Percentiles rank a stretch among this genome's conserved stretches.
Evolutionary conservation across 2,113 vertebrate species (phyloP).

Genomic region (Lepus europaeus): DNA sequence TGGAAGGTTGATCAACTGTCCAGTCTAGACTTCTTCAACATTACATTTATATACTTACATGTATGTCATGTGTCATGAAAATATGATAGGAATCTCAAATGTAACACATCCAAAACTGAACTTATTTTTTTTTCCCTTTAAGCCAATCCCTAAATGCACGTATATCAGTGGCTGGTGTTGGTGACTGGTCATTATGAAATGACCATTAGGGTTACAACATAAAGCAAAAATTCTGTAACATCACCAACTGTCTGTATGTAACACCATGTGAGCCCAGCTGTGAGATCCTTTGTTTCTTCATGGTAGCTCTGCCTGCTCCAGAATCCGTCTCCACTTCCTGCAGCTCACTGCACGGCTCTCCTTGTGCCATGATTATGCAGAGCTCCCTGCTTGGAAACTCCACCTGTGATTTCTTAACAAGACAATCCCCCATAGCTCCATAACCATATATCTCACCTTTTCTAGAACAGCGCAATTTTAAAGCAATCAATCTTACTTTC

Average conservation of each 20-base stretch:
- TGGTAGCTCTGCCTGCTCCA: neutral
- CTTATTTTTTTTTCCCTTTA: no score
- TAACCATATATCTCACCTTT: neutral
- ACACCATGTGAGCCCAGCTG: fast-evolving
- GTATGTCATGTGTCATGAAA: no score
- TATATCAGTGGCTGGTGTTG: no score
- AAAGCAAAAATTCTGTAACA: neutral
- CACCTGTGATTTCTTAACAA: neutral
- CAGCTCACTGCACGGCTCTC: fast-evolving
- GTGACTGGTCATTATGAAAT: neutral
- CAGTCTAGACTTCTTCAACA: no score
- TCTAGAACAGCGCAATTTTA: neutral
- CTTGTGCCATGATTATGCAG: neutral
- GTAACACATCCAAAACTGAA: no score
- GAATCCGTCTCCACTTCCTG: neutral
- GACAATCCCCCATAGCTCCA: neutral
- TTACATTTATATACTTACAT: no score
- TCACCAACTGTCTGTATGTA: neutral
- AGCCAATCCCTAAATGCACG: no score
- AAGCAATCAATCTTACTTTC: neutral
- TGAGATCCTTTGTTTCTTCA: fast-evolving
- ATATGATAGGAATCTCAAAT: no score
- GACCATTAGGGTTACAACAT: neutral
- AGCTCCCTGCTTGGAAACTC: neutral
- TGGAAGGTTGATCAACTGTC: neutral